These are phyloP conservation scores for Xylocopa sonorina DNA, from an alignment of 1,140 invertebrate species.

Conservation along the genomic window DNA sequence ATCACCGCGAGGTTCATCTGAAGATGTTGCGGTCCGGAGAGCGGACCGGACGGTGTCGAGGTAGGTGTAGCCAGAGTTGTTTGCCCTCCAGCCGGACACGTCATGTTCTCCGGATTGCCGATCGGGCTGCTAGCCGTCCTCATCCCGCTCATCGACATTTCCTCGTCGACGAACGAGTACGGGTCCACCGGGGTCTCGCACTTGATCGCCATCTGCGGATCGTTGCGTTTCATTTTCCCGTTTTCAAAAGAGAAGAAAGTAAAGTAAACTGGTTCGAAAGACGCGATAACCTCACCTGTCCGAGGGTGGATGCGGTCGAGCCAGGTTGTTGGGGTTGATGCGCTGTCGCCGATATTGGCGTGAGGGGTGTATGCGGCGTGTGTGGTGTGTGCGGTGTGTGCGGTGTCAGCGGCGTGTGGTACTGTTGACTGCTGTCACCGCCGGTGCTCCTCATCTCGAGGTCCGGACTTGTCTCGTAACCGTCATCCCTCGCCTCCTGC, in stretches of 20 bases:
- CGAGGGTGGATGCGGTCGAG: slow-evolving; percentile 77
- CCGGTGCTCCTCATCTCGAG: slow-evolving; percentile 84
- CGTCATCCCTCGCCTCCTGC: slow-evolving; percentile 91
- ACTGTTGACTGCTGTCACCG: slow-evolving; percentile 81
- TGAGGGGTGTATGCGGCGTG: slow-evolving; percentile 82
- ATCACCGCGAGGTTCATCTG: slow-evolving; percentile 77
- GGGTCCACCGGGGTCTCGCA: slow-evolving; percentile 87
- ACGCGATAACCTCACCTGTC: slow-evolving; percentile 75
- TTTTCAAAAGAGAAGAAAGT: too few species aligned
- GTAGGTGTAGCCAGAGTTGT: slow-evolving; percentile 74
- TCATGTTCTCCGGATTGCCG: slow-evolving; percentile 70
- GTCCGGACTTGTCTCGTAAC: slow-evolving; percentile 92
- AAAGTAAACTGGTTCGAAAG: slow-evolving; percentile 1
- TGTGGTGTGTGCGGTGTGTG: slow-evolving; percentile 84
- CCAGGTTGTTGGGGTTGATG: slow-evolving; percentile 81
- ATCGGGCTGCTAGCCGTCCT: slow-evolving; percentile 78
- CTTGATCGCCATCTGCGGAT: slow-evolving; percentile 81
- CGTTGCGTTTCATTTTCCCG: too few species aligned
- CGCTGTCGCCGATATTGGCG: slow-evolving; percentile 80
- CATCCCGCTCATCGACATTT: slow-evolving; percentile 80
- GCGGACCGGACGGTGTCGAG: slow-evolving; percentile 73
- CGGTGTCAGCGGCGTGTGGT: slow-evolving; percentile 81
- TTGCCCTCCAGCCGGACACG: slow-evolving; percentile 74
- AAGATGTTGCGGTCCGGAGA: slow-evolving; percentile 72
- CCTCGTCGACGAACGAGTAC: slow-evolving; percentile 92